phyloP scores from a whole-genome alignment of 35 echinoderm and acorn worm species.

The Chiridota heheva region DNA sequence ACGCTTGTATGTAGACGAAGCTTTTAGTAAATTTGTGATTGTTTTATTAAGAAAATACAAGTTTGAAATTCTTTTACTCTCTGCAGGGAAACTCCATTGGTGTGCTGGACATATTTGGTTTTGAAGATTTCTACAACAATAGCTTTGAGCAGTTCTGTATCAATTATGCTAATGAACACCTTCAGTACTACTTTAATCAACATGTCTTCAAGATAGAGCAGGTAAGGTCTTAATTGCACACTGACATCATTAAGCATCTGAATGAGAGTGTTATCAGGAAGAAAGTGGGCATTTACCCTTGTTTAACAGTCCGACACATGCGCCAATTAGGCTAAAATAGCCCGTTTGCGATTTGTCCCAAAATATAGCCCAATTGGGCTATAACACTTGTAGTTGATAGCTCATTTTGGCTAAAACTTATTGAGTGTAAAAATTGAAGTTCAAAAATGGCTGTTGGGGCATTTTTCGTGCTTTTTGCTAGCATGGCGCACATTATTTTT shows the following conservation, averaged over 20 bases:
- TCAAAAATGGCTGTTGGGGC: too few species aligned
- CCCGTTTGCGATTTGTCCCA: too few species aligned
- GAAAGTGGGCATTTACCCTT: not conserved
- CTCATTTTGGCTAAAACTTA: too few species aligned
- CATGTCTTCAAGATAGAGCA: slow-evolving; percentile 99
- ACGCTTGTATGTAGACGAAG: too few species aligned
- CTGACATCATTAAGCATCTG: not conserved
- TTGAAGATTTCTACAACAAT: slow-evolving; percentile 96
- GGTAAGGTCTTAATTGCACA: slow-evolving; percentile 34
- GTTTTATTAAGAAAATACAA: not conserved
- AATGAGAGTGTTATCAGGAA: not conserved
- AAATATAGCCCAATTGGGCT: too few species aligned
- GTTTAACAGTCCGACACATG: not conserved
- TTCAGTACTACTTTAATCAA: slow-evolving; percentile 99
- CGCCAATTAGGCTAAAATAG: too few species aligned
- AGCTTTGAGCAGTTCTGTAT: slow-evolving; percentile 99
- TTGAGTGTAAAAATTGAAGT: too few species aligned
- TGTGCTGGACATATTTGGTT: slow-evolving; percentile 99
- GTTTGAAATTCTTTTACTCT: slow-evolving; percentile 16
- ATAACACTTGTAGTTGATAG: too few species aligned
- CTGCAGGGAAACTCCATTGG: slow-evolving; percentile 97
- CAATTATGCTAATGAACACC: slow-evolving; percentile 99
- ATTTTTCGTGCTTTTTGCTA: too few species aligned
- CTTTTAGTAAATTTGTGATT: too few species aligned
- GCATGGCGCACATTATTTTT: too few species aligned